These are phyloP conservation scores for Pseudomyrmex dendroicus DNA, from an alignment of 1,140 invertebrate species.

Conservation along the genomic window DNA sequence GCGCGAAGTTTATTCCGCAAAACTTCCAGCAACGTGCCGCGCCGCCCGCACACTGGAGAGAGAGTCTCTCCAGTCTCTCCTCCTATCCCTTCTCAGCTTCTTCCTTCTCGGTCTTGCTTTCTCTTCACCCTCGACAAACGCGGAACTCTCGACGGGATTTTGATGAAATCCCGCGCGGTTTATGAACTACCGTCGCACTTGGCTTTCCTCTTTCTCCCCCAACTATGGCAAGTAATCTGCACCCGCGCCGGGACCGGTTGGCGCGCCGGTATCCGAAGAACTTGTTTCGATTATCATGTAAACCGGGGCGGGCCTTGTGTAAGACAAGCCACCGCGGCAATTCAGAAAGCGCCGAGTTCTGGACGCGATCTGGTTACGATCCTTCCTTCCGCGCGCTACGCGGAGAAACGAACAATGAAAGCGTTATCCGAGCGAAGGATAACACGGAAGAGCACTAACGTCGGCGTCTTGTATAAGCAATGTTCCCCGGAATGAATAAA, in stretches of 20 bases:
- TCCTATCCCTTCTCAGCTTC: background rate
- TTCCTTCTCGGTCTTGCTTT: background rate
- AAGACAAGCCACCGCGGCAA: constrained; percentile 16
- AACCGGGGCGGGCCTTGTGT: constrained; percentile 9
- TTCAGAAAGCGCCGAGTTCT: constrained; percentile 4
- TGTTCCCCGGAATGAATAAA: constrained; percentile 13
- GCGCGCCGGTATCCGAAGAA: constrained; percentile 26
- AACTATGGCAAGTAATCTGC: constrained; percentile 63
- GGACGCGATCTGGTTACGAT: constrained; percentile 35
- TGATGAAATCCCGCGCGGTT: constrained; percentile 73
- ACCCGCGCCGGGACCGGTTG: constrained; percentile 34
- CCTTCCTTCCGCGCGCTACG: background rate
- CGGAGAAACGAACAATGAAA: constrained; percentile 25
- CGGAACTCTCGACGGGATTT: constrained; percentile 68
- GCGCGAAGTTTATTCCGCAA: constrained; percentile 70
- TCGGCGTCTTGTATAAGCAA: background rate
- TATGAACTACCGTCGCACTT: constrained; percentile 62
- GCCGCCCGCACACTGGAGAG: constrained; percentile 15
- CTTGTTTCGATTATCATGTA: constrained; percentile 61
- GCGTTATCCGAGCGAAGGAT: background rate
- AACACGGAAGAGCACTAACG: constrained; percentile 12
- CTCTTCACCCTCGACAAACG: constrained; percentile 63
- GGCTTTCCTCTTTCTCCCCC: background rate
- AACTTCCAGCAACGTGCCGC: constrained; percentile 69
- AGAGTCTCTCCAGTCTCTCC: background rate